A percentile compares a stretch with the other conserved stretches of the same genome.
These are phyloP conservation scores for Dermatemys mawii DNA, from an alignment of 2,113 vertebrate species.

Conservation along the genomic window DNA sequence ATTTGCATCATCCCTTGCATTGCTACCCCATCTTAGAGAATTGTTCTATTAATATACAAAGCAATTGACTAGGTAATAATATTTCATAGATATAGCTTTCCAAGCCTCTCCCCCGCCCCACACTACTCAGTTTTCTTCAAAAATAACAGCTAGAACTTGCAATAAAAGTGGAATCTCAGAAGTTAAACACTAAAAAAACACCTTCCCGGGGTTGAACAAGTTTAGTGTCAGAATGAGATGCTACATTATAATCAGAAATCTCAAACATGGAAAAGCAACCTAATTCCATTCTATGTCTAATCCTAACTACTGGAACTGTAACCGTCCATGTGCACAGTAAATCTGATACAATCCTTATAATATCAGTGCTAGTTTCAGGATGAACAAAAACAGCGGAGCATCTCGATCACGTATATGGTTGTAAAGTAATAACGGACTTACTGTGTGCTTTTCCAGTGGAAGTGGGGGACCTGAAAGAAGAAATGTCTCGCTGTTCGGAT, in stretches of 20 bases:
- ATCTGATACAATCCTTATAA: not conserved
- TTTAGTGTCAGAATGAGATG: not conserved
- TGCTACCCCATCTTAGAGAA: not conserved
- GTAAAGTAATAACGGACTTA: constrained; percentile 81
- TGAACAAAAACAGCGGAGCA: not conserved
- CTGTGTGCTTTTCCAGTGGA: constrained; percentile 77
- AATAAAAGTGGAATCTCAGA: not conserved
- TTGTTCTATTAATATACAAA: not conserved
- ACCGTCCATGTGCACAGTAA: not conserved
- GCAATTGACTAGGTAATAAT: not conserved
- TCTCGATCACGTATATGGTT: not conserved
- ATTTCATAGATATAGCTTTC: not conserved
- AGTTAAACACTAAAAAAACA: not conserved
- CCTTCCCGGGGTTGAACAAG: rapidly evolving
- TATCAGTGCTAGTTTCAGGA: not conserved
- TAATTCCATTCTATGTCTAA: not conserved
- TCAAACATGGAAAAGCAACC: rapidly evolving
- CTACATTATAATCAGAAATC: not conserved
- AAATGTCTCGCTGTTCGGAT: constrained; percentile 75
- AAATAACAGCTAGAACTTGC: not conserved
- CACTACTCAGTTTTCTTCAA: not conserved
- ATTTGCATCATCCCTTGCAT: not conserved
- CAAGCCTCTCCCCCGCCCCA: not conserved
- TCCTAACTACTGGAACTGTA: not conserved
- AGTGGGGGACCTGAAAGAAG: constrained; percentile 64